Evolutionary conservation across 2,888 invertebrate genomes (phyloP).

Genomic region (Temnothorax ravouxi): DNA sequence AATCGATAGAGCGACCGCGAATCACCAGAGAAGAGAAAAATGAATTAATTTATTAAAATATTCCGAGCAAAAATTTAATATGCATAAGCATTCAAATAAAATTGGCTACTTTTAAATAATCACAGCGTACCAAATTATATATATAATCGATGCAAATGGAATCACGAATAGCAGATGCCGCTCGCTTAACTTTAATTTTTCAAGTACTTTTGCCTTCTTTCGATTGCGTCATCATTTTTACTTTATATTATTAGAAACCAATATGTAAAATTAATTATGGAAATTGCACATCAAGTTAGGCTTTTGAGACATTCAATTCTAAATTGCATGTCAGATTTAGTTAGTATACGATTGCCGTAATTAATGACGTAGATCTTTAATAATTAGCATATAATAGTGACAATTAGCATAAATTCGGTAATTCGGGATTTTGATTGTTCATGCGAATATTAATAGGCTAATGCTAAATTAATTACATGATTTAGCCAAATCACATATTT

Average conservation of each 20-base stretch:
- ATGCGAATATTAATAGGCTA: conserved; percentile 18
- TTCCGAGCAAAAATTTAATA: background rate
- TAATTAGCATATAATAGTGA: conserved; percentile 17
- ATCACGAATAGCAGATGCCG: conserved; percentile 6
- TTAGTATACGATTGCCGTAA: background rate
- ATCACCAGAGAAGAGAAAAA: conserved; percentile 13
- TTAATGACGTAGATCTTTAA: conserved; percentile 8
- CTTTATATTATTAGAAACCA: background rate
- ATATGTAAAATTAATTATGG: background rate
- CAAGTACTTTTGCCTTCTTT: conserved; percentile 8
- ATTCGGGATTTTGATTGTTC: conserved; percentile 29
- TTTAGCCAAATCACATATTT: conserved; percentile 5
- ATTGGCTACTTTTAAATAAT: conserved; percentile 40
- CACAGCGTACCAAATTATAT: conserved; percentile 18
- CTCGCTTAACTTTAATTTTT: conserved; percentile 31
- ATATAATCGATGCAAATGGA: conserved; percentile 46
- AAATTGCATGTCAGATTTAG: conserved; percentile 2
- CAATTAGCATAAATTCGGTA: conserved; percentile 21
- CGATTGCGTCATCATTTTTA: background rate
- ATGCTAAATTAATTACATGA: conserved; percentile 11
- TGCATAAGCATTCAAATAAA: conserved; percentile 30
- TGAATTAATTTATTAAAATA: conserved; percentile 48
- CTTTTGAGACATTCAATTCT: conserved; percentile 6
- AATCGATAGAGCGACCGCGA: conserved; percentile 25
- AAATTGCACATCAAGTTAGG: background rate